phyloP scores from a whole-genome alignment of 2,113 vertebrate species.

The Esox niger region DNA sequence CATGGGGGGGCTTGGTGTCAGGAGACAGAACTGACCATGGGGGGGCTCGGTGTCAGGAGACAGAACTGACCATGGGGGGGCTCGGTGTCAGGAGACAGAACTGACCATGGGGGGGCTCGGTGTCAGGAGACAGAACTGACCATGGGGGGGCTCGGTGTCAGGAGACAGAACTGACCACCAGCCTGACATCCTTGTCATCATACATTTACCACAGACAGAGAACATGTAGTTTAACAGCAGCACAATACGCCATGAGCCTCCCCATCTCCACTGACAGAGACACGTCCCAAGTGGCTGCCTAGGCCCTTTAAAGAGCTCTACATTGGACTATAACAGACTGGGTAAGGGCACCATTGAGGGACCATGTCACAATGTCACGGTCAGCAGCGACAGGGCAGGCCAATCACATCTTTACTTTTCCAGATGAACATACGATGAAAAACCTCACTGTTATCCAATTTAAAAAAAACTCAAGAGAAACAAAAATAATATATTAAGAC shows the following conservation, averaged over 20 bases:
- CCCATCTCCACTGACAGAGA: slow-evolving; percentile 12
- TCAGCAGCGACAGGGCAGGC: slow-evolving; percentile 15
- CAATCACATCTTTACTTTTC: slow-evolving; percentile 12
- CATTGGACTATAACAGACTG: no score
- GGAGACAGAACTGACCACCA: slow-evolving; percentile 22
- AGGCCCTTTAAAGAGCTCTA: no score
- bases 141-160: slow-evolving; percentile 11
- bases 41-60: no score
- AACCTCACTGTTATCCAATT: slow-evolving; percentile 26
- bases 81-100: no score
- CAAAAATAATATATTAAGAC: slow-evolving; percentile 46
- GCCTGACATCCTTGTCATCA: slow-evolving; percentile 6
- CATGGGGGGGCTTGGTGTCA: no score
- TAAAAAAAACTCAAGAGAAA: slow-evolving; percentile 13
- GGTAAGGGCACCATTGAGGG: no score
- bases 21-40: no score
- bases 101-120: slow-evolving; percentile 12
- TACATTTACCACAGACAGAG: slow-evolving; percentile 19
- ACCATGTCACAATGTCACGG: no score
- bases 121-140: no score
- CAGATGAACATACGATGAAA: background rate
- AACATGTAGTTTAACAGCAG: slow-evolving; percentile 17
- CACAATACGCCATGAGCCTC: slow-evolving; percentile 20
- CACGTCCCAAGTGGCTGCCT: background rate
- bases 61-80: no score